Percentiles rank a stretch among this genome's conserved stretches.
Conservation (phyloP, 2,113 vertebrate species). For the Cyrtonyx montezumae region DNA sequence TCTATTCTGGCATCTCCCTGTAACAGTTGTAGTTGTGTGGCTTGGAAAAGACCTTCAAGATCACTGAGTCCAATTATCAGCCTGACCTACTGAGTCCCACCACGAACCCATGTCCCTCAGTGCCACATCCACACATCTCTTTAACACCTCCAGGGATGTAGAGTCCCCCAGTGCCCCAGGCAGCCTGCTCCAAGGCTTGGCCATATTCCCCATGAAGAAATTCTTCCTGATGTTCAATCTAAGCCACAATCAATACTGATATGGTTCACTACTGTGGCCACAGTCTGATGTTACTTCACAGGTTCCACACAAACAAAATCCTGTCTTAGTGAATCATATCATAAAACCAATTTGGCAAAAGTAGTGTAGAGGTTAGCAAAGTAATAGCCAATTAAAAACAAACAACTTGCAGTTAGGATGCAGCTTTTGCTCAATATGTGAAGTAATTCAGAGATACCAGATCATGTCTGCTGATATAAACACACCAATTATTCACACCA, state of each 20-base stretch:
- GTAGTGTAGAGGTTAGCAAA: not conserved
- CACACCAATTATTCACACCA: not conserved
- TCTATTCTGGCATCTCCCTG: not conserved
- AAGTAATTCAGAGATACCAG: not conserved
- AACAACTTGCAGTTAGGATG: not conserved
- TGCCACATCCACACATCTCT: not conserved
- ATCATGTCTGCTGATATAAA: conserved; percentile 16
- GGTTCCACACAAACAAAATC: not conserved
- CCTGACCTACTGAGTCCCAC: not conserved
- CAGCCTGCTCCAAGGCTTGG: not conserved
- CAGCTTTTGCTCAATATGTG: not conserved
- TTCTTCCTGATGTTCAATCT: not conserved
- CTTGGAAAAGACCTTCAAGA: not conserved
- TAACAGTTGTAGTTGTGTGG: not conserved
- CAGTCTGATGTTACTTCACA: not conserved
- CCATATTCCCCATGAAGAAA: not conserved
- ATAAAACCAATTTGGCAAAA: not conserved
- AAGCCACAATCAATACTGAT: not conserved
- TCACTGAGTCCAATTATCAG: not conserved
- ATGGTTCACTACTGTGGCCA: not conserved
- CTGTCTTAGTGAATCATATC: not conserved
- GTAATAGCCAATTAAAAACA: not conserved
- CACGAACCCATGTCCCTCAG: not conserved
- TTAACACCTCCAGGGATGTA: not conserved
- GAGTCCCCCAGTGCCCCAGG: not conserved